These are phyloP conservation scores for Coccyzus lansbergi DNA, from an alignment of 2,797 vertebrate genomes.

Conservation along the genomic window DNA sequence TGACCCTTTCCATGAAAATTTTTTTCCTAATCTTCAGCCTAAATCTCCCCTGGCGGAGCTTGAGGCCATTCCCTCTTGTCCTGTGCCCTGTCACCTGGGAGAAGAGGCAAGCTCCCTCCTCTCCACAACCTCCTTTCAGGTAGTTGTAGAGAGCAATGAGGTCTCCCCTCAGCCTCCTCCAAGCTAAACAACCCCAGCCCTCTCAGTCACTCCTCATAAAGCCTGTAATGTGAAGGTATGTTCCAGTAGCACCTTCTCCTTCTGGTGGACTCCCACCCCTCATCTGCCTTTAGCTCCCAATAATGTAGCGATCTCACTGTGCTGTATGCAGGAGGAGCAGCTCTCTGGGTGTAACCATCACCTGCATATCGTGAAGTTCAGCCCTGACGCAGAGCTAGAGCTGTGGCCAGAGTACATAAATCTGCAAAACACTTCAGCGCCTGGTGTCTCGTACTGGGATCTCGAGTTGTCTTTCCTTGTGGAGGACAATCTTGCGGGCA, in stretches of 20 bases:
- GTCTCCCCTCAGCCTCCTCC: no score
- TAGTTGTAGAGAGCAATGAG: no score
- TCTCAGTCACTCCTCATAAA: no score
- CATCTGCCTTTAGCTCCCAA: neutral
- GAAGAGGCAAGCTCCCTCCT: no score
- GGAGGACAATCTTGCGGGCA: neutral
- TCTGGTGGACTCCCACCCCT: neutral
- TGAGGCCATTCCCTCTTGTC: no score
- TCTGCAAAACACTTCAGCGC: neutral
- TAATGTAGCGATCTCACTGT: fast-evolving
- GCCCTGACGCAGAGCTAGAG: neutral
- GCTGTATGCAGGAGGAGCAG: fast-evolving
- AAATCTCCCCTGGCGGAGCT: no score
- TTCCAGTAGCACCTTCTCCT: neutral
- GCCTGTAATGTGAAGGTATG: neutral
- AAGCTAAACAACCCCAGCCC: no score
- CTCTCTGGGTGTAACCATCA: neutral
- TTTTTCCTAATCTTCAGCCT: no score
- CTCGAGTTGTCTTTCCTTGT: fast-evolving
- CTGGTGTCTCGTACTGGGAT: neutral
- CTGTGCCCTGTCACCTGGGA: no score
- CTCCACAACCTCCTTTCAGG: no score
- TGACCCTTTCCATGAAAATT: no score
- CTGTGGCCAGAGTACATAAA: neutral
- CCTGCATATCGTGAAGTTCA: neutral